Conservation (phyloP, 92 coral and sea anemone species). For the Meandrina meandrites region DNA sequence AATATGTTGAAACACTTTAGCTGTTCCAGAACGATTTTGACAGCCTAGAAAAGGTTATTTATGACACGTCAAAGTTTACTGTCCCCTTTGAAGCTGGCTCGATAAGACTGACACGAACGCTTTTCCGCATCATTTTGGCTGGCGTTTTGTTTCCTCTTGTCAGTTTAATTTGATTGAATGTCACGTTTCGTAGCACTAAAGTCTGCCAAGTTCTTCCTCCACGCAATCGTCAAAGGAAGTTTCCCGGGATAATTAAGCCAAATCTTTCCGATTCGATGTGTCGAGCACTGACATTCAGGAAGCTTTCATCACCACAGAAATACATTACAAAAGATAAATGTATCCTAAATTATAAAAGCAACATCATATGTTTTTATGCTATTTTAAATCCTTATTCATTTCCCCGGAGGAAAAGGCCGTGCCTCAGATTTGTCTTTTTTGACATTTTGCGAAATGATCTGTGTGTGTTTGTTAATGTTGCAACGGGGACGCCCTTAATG, state of each 20-base stretch:
- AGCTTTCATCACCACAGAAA: neutral
- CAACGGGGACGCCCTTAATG: neutral
- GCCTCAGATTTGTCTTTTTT: slow-evolving; percentile 22
- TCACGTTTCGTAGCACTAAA: neutral
- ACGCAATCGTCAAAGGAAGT: neutral
- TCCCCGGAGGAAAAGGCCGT: slow-evolving; percentile 1
- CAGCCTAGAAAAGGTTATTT: slow-evolving; percentile 12
- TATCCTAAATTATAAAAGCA: neutral
- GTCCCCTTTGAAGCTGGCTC: neutral
- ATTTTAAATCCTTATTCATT: neutral
- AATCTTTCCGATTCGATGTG: slow-evolving; percentile 31
- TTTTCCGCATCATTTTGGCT: neutral
- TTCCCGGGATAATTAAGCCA: neutral
- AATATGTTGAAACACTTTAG: slow-evolving; percentile 8
- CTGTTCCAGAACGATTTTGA: slow-evolving; percentile 7
- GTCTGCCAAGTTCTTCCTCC: neutral
- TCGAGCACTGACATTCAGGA: neutral
- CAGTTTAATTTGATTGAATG: neutral
- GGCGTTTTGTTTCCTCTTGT: slow-evolving; percentile 1
- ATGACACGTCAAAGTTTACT: slow-evolving; percentile 8
- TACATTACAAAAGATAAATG: neutral
- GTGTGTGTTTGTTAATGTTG: neutral
- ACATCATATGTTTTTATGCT: neutral
- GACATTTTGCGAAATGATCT: slow-evolving; percentile 9
- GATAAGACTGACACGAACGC: neutral